A percentile compares a stretch with the other conserved stretches of the same genome.
phyloP scores from a whole-genome alignment of 2,888 invertebrate species.

The Coleophora flavipennella region DNA sequence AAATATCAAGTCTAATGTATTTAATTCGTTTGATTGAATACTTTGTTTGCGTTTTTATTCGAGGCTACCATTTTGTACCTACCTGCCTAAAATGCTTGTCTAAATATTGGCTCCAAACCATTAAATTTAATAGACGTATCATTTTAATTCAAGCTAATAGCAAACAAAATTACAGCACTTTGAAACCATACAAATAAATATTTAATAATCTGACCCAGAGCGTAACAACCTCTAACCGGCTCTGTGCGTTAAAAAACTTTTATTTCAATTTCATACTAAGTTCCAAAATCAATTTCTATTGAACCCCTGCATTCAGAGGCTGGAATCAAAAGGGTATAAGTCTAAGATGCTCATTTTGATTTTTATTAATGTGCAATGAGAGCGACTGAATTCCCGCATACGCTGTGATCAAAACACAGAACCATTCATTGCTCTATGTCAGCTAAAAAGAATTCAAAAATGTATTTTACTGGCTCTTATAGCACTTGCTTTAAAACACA shows the following conservation, averaged over 20 bases:
- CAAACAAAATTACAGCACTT: conserved; percentile 40
- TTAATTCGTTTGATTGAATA: too few relatives aligned
- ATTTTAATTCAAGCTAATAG: conserved; percentile 28
- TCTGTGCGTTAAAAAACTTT: conserved; percentile 40
- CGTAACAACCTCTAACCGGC: conserved; percentile 33
- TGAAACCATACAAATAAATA: conserved; percentile 54
- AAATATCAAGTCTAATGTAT: too few relatives aligned
- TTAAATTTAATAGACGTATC: conserved; percentile 26
- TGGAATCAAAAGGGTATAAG: conserved; percentile 20
- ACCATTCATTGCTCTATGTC: conserved; percentile 50
- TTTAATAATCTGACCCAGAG: conserved; percentile 45
- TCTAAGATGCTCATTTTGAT: conserved; percentile 14
- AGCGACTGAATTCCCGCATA: conserved; percentile 21
- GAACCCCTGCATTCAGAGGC: conserved; percentile 28
- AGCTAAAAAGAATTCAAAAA: conserved; percentile 49
- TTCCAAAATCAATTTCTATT: conserved; percentile 59
- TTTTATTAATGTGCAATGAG: conserved; percentile 6
- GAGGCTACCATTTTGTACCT: too few relatives aligned
- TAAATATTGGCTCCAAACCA: conserved; percentile 28
- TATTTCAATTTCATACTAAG: conserved; percentile 66
- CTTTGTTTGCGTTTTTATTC: too few relatives aligned
- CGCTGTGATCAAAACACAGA: conserved; percentile 26
- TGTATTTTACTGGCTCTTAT: conserved; percentile 46
- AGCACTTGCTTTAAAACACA: conserved; percentile 38
- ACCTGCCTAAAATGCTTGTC: conserved; percentile 2